A percentile compares a stretch with the other conserved stretches of the same genome.
Conservation (phyloP, 2,113 vertebrate genomes). For the Spermophilus dauricus region DNA sequence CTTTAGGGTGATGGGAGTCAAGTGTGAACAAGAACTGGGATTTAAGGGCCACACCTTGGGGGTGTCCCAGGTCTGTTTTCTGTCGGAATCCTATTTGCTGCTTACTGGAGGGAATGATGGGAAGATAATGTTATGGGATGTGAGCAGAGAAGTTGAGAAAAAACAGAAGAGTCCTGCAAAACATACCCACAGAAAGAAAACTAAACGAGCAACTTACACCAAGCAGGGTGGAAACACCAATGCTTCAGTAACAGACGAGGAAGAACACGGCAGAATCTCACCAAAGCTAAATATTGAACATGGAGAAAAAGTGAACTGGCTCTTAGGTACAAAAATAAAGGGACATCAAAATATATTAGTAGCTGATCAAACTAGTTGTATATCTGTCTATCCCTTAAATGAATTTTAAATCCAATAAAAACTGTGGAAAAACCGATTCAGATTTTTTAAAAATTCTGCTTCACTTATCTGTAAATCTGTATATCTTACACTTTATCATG, state of each 20-base stretch:
- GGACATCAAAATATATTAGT: conserved; percentile 92
- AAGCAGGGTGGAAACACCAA: conserved; percentile 78
- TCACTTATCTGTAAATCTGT: conserved; percentile 32
- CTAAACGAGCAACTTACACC: conserved; percentile 80
- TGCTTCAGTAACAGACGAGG: conserved; percentile 65
- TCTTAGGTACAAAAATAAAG: conserved; percentile 90
- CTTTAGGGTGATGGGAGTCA: conserved; percentile 91
- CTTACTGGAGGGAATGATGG: conserved; percentile 96
- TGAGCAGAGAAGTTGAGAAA: conserved; percentile 87
- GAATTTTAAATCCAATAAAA: conserved; percentile 77
- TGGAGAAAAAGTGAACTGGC: conserved; percentile 97
- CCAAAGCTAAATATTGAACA: conserved; percentile 93
- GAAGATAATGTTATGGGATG: conserved; percentile 94
- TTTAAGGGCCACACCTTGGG: conserved; percentile 94
- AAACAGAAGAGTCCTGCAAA: conserved; percentile 86
- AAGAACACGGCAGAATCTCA: conserved; percentile 66
- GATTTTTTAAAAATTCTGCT: neutral
- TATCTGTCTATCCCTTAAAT: conserved; percentile 91
- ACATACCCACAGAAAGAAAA: conserved; percentile 87
- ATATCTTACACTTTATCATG: neutral
- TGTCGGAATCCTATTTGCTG: conserved; percentile 92
- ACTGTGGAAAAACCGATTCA: neutral
- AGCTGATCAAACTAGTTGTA: conserved; percentile 93
- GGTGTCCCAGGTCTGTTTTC: conserved; percentile 94
- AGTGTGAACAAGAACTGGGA: conserved; percentile 90